Evolutionary conservation across 2,113 vertebrate species (phyloP).

Genomic region (Zingel zingel): DNA sequence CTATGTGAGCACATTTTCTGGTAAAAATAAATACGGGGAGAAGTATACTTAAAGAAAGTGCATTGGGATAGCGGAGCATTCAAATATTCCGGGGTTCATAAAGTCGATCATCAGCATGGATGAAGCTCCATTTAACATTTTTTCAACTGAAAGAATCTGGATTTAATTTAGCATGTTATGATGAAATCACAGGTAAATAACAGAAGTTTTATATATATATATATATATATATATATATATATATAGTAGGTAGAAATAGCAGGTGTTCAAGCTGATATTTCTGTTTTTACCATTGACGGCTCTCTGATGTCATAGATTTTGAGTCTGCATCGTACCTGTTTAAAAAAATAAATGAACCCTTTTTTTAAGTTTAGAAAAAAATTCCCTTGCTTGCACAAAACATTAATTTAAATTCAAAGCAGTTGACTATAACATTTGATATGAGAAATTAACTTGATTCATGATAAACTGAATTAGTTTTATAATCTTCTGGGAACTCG

Average conservation of each 20-base stretch:
- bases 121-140: not conserved
- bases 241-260: no score
- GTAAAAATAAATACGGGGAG: conserved; percentile 18
- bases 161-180: not conserved
- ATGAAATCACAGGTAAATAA: not conserved
- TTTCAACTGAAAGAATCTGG: not conserved
- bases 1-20: conserved; percentile 35
- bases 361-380: no score
- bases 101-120: conserved; percentile 36
- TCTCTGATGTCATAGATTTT: not conserved
- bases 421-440: not conserved
- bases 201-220: no score
- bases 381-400: no score
- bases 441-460: not conserved
- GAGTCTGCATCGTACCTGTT: not conserved
- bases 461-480: not conserved
- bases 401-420: no score
- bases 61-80: conserved; percentile 27
- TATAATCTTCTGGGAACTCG: no score
- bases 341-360: no score
- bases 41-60: conserved; percentile 42
- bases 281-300: not conserved
- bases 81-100: conserved; percentile 17
- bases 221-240: no score
- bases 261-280: not conserved